These are phyloP conservation scores for Sebastes reedi DNA, from an alignment of 2,797 vertebrate species.

Conservation along the genomic window DNA sequence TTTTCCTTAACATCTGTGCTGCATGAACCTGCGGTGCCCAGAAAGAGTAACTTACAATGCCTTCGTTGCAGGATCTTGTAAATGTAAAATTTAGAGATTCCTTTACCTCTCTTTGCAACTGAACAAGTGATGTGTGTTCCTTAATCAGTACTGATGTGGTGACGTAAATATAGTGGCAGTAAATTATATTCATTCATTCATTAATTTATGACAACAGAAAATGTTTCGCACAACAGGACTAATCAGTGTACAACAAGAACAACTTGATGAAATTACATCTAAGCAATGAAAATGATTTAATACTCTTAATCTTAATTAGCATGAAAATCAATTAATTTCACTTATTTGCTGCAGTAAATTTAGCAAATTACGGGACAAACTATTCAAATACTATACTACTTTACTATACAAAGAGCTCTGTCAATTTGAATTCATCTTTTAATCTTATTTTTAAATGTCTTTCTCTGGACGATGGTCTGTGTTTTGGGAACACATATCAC, in stretches of 20 bases:
- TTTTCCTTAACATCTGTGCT: slow-evolving; percentile 96
- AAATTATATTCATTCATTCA: slow-evolving; percentile 84
- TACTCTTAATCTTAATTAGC: neutral
- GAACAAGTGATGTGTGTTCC: slow-evolving; percentile 92
- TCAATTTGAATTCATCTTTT: neutral
- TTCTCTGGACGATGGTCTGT: slow-evolving; percentile 85
- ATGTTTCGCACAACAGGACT: neutral
- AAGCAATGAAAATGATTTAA: neutral
- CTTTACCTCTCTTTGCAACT: slow-evolving; percentile 93
- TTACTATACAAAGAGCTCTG: neutral
- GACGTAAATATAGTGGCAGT: slow-evolving; percentile 90
- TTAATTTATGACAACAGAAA: neutral
- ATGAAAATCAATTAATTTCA: neutral
- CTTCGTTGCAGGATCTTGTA: slow-evolving; percentile 98
- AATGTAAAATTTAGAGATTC: slow-evolving; percentile 98
- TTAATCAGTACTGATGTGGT: slow-evolving; percentile 84
- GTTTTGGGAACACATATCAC: slow-evolving; percentile 88
- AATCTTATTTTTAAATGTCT: slow-evolving; percentile 71
- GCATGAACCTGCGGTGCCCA: slow-evolving; percentile 97
- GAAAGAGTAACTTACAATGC: slow-evolving; percentile 98
- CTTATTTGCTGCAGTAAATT: neutral
- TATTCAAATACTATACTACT: neutral
- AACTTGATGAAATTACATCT: neutral
- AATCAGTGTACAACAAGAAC: neutral
- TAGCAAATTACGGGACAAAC: neutral